Conservation (phyloP, 2,113 vertebrate genomes). For the Neolamprologus devosi region DNA sequence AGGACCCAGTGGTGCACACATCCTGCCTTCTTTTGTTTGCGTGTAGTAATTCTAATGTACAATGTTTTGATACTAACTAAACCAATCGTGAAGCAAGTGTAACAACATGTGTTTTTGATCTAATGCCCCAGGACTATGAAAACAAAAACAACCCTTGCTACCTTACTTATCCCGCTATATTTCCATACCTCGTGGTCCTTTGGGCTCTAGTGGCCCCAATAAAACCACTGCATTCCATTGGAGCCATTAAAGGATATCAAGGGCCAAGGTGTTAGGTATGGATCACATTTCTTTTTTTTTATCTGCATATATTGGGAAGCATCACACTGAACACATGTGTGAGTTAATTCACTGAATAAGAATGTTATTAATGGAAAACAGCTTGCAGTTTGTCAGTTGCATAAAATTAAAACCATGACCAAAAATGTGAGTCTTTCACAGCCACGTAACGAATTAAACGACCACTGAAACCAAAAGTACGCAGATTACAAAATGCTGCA, state of each 20-base stretch:
- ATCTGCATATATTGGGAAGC: conserved; percentile 2
- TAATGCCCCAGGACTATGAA: not conserved
- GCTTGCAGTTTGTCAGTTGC: not conserved
- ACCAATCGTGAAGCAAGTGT: not conserved
- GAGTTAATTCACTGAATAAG: not conserved
- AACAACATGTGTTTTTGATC: conserved; percentile 21
- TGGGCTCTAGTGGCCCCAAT: not conserved
- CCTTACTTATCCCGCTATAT: not conserved
- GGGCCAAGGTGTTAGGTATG: not conserved
- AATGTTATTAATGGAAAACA: conserved; percentile 13
- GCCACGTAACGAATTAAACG: not conserved
- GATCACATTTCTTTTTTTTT: not conserved
- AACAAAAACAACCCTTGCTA: not conserved
- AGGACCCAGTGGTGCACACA: not conserved
- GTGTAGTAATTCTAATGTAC: not conserved
- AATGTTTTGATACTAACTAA: not conserved
- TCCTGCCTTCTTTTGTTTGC: not conserved
- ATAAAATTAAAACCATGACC: not conserved
- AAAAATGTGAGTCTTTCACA: not conserved
- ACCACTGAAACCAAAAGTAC: not conserved
- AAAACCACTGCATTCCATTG: conserved; percentile 3
- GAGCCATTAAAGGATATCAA: conserved; percentile 4
- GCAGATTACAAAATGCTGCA: not conserved
- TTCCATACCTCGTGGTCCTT: not conserved
- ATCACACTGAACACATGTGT: not conserved